phyloP scores from a whole-genome alignment of 2,888 invertebrate species.

The Drosophila rubida region DNA sequence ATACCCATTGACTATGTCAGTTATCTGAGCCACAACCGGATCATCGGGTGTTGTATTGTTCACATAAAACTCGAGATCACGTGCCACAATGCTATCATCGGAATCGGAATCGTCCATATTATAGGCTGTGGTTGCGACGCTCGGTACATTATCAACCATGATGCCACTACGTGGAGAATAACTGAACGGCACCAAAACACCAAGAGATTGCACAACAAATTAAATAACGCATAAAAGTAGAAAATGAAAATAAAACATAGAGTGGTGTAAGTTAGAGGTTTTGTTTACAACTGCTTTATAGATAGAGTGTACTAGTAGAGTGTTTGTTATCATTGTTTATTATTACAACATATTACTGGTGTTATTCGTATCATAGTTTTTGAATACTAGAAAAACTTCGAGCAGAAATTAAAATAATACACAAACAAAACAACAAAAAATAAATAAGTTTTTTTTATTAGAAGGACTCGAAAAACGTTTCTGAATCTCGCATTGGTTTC shows the following conservation, averaged over 20 bases:
- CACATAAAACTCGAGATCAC: conserved; percentile 47
- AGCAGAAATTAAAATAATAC: conserved; percentile 19
- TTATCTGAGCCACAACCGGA: conserved; percentile 59
- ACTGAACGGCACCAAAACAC: conserved; percentile 53
- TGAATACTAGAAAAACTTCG: not conserved
- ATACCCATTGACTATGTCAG: conserved; percentile 34
- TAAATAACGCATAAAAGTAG: conserved; percentile 49
- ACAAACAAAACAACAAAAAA: conserved; percentile 16
- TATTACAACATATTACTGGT: conserved; percentile 12
- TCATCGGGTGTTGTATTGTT: conserved; percentile 47
- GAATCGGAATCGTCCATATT: conserved; percentile 69
- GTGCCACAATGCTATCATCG: conserved; percentile 57
- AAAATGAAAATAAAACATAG: conserved; percentile 72
- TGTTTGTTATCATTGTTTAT: conserved; percentile 13
- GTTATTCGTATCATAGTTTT: conserved; percentile 7
- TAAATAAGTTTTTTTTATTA: conserved; percentile 15
- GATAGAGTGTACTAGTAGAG: conserved; percentile 2
- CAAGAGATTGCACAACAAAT: conserved; percentile 47
- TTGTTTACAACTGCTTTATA: conserved; percentile 23
- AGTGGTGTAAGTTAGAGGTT: conserved; percentile 41
- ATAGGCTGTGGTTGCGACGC: conserved; percentile 44
- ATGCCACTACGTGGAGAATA: conserved; percentile 44
- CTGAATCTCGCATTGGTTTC: conserved; percentile 21
- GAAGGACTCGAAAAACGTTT: conserved; percentile 9
- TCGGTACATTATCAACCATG: conserved; percentile 45